Evolutionary conservation across 2,113 vertebrate genomes (phyloP).

Genomic region (Amphiprion percula): DNA sequence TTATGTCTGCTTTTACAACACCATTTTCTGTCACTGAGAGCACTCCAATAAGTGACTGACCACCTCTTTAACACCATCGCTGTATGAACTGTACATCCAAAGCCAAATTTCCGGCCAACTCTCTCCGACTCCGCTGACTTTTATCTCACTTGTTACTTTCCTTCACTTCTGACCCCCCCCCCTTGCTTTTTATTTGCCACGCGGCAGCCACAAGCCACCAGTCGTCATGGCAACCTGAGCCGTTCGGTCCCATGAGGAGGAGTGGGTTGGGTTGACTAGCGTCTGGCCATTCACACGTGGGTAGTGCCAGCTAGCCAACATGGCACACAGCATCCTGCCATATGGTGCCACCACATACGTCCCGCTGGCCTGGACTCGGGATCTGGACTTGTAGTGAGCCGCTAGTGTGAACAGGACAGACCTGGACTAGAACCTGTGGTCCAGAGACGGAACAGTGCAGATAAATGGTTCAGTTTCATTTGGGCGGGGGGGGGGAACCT

Average conservation of each 20-base stretch:
- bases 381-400: constrained; percentile 55
- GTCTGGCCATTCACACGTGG: constrained; percentile 86
- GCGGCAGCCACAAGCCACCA: constrained; percentile 81
- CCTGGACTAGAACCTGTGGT: constrained; percentile 57
- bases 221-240: constrained; percentile 85
- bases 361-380: constrained; percentile 70
- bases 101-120: constrained; percentile 40
- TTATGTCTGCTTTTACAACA: constrained; percentile 79
- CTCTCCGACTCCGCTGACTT: constrained; percentile 61
- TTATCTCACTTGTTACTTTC: constrained; percentile 74
- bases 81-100: constrained; percentile 58
- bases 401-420: constrained; percentile 68
- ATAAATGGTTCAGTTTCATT: background rate
- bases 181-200: constrained; percentile 67
- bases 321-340: constrained; percentile 87
- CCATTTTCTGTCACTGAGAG: constrained; percentile 60
- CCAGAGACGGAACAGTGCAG: background rate
- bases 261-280: constrained; percentile 83
- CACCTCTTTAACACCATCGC: constrained; percentile 48
- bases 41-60: constrained; percentile 56
- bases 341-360: constrained; percentile 87
- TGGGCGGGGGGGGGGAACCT: too few species aligned
- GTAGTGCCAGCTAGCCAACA: constrained; percentile 86
- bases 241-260: constrained; percentile 82
- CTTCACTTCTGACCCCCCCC: constrained; percentile 61